phyloP scores from a whole-genome alignment of 2,797 vertebrate genomes.

The Diplodus puntazzo region DNA sequence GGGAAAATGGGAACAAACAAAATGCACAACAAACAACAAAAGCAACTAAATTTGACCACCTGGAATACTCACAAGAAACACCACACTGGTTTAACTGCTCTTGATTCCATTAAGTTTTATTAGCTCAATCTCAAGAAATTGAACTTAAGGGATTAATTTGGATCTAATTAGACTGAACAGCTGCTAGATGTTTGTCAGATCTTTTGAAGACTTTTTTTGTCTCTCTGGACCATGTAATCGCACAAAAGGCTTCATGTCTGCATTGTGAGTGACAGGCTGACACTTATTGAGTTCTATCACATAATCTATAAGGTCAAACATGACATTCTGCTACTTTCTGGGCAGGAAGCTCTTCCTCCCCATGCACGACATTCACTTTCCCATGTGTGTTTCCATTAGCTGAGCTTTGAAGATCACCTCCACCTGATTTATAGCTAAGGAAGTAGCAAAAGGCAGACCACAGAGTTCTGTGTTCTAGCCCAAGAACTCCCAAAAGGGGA shows the following conservation, averaged over 20 bases:
- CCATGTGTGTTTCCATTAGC: constrained; percentile 70
- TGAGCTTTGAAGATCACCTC: constrained; percentile 61
- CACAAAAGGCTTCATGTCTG: constrained; percentile 27
- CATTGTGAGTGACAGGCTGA: constrained; percentile 37
- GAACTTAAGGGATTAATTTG: constrained; percentile 36
- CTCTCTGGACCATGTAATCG: constrained; percentile 38
- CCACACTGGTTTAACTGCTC: constrained; percentile 29
- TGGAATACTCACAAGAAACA: constrained; percentile 37
- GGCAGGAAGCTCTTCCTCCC: constrained; percentile 39
- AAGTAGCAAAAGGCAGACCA: constrained; percentile 61
- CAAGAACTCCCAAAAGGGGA: constrained; percentile 60
- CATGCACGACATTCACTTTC: constrained; percentile 44
- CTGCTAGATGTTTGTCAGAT: constrained; percentile 23
- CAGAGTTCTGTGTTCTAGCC: constrained; percentile 53
- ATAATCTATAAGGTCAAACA: constrained; percentile 61
- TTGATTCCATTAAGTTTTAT: constrained; percentile 43
- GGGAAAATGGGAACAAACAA: constrained; percentile 51
- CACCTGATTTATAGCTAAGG: constrained; percentile 78
- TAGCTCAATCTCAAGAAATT: constrained; percentile 35
- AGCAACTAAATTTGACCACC: constrained; percentile 10
- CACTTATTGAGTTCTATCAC: constrained; percentile 18
- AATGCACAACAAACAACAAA: constrained; percentile 42
- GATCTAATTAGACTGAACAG: constrained; percentile 15
- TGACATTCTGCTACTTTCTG: constrained; percentile 55
- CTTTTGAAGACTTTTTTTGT: constrained; percentile 19